These are phyloP conservation scores for Phoenicopterus ruber DNA, from an alignment of 2,113 vertebrate genomes.

Conservation along the genomic window DNA sequence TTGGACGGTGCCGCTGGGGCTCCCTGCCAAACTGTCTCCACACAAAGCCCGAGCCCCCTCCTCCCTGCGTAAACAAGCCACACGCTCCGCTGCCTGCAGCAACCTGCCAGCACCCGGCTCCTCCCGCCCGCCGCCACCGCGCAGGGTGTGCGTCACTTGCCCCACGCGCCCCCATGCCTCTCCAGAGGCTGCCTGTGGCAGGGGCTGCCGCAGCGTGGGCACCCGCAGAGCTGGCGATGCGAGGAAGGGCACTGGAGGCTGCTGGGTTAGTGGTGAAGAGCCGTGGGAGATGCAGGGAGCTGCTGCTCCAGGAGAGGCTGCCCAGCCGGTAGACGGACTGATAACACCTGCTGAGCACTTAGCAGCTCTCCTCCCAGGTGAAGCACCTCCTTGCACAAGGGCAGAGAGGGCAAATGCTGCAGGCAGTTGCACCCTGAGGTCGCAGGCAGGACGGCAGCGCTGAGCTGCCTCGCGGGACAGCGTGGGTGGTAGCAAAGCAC, in stretches of 20 bases:
- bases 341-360: not conserved
- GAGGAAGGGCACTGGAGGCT: not conserved
- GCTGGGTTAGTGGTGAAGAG: not conserved
- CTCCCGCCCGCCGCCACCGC: rapidly evolving
- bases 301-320: not conserved
- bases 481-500: rapidly evolving
- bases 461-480: not conserved
- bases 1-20: rapidly evolving
- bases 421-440: not conserved
- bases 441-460: rapidly evolving
- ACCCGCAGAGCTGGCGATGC: rapidly evolving
- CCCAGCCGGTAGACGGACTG: rapidly evolving
- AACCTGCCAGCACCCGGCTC: not conserved
- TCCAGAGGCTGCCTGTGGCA: not conserved
- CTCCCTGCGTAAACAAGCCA: not conserved
- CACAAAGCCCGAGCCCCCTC: not conserved
- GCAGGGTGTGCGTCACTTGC: rapidly evolving
- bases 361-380: not conserved
- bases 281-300: rapidly evolving
- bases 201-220: not conserved
- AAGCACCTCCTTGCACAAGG: not conserved
- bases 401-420: not conserved
- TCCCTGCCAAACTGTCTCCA: rapidly evolving
- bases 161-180: not conserved
- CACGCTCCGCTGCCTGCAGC: not conserved